Evolutionary conservation across 2,888 invertebrate species (phyloP).

Genomic region (Cyrtodaria siliqua): DNA sequence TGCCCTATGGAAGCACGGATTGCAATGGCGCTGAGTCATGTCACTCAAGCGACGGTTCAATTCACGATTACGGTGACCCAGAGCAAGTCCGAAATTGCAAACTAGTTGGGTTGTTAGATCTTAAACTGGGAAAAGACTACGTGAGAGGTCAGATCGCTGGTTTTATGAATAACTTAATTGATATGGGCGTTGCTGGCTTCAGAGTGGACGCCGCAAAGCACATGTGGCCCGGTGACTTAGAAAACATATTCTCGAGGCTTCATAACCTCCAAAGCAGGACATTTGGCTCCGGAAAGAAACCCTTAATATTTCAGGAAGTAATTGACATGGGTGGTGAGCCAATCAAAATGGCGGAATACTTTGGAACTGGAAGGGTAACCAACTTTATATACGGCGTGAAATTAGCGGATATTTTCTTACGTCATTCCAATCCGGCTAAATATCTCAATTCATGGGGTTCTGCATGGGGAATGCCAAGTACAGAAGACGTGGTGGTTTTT

Average conservation of each 20-base stretch:
- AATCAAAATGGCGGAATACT: constrained; percentile 79
- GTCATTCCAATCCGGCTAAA: constrained; percentile 69
- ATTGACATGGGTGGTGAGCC: constrained; percentile 81
- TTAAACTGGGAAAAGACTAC: constrained; percentile 89
- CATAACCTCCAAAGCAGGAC: constrained; percentile 62
- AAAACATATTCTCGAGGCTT: constrained; percentile 71
- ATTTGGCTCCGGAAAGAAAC: constrained; percentile 71
- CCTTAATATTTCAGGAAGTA: constrained; percentile 82
- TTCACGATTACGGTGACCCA: constrained; percentile 76
- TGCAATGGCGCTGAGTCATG: constrained; percentile 87
- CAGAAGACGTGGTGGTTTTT: constrained; percentile 90
- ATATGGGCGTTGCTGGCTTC: constrained; percentile 87
- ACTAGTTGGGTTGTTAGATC: constrained; percentile 91
- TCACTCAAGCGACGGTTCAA: constrained; percentile 86
- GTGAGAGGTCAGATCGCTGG: constrained; percentile 75
- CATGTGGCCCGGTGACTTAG: constrained; percentile 83
- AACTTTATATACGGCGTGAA: constrained; percentile 90
- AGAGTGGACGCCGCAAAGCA: constrained; percentile 82
- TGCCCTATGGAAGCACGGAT: constrained; percentile 87
- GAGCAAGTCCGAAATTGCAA: constrained; percentile 89
- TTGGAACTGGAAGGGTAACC: constrained; percentile 89
- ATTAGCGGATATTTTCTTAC: constrained; percentile 71
- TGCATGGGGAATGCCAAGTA: constrained; percentile 78
- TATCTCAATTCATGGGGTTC: constrained; percentile 70
- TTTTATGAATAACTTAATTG: constrained; percentile 77